Evolutionary conservation across 2,888 invertebrate species (phyloP).

Genomic region (Cataglyphis altisquamis): DNA sequence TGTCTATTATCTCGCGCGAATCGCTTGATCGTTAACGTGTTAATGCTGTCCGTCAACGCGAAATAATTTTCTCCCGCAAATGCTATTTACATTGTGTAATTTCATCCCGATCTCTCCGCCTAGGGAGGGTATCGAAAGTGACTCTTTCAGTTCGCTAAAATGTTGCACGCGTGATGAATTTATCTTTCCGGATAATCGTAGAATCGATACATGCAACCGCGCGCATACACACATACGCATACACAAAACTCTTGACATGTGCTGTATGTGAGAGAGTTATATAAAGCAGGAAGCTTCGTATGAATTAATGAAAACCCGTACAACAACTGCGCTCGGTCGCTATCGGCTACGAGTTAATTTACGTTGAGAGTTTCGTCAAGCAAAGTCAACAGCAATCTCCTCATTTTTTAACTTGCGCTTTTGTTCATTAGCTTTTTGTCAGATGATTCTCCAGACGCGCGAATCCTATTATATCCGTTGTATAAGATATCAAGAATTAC

Average conservation of each 20-base stretch:
- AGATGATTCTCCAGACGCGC: constrained; percentile 21
- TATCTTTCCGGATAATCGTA: constrained; percentile 36
- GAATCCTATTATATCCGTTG: neutral
- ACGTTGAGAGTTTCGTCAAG: constrained; percentile 20
- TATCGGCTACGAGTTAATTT: neutral
- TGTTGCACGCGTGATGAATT: constrained; percentile 11
- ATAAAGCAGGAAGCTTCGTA: constrained; percentile 1
- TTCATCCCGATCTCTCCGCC: neutral
- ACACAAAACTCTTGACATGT: neutral
- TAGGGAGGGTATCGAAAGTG: neutral
- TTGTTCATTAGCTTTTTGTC: constrained; percentile 30
- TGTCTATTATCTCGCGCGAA: neutral
- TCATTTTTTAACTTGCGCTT: constrained; percentile 38
- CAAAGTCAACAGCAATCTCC: constrained; percentile 12
- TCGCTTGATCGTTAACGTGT: neutral
- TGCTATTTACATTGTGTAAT: neutral
- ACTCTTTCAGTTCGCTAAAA: constrained; percentile 11
- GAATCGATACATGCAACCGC: constrained; percentile 30
- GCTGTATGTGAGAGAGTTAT: neutral
- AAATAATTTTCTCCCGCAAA: neutral
- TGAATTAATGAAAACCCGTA: constrained; percentile 46
- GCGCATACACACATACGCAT: neutral
- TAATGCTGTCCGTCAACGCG: neutral
- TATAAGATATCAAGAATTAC: neutral
- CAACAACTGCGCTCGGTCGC: neutral